Evolutionary conservation across 2,113 vertebrate genomes (phyloP).

Genomic region (Zeus faber): DNA sequence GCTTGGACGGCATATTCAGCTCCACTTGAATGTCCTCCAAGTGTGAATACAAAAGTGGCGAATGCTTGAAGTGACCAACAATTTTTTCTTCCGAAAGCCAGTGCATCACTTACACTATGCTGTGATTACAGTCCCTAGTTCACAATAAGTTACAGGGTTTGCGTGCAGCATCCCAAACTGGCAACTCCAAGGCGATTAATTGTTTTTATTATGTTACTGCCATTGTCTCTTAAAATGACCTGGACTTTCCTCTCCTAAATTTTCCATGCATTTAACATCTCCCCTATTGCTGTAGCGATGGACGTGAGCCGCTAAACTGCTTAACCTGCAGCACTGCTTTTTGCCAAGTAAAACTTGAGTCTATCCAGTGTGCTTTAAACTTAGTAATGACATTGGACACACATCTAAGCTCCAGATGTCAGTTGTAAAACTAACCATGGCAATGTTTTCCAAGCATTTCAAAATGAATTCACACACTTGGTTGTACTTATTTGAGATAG

Average conservation of each 20-base stretch:
- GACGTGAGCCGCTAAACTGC: too few species aligned
- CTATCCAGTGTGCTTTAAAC: constrained; percentile 14
- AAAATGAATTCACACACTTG: constrained; percentile 5
- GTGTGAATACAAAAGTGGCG: not conserved
- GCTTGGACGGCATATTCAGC: constrained; percentile 8
- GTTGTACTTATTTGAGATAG: constrained; percentile 4
- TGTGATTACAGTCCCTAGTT: not conserved
- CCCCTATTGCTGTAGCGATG: constrained; percentile 4
- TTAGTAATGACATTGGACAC: constrained; percentile 11
- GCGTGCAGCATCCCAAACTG: not conserved
- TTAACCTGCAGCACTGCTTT: constrained; percentile 7
- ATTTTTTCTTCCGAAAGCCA: not conserved
- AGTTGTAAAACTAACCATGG: constrained; percentile 14
- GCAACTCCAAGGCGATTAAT: constrained; percentile 6
- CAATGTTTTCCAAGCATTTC: constrained; percentile 4
- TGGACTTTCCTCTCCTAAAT: constrained; percentile 8
- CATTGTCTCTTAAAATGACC: constrained; percentile 5
- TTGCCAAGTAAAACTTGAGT: too few species aligned
- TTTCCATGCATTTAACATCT: constrained; percentile 15
- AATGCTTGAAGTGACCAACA: not conserved
- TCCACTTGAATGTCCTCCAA: constrained; percentile 2
- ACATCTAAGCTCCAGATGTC: constrained; percentile 9
- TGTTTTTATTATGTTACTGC: constrained; percentile 16
- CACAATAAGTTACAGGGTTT: not conserved
- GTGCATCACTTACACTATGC: not conserved